These are phyloP conservation scores for Sebastes matsubarae DNA, from an alignment of 2,797 vertebrate species.

Conservation along the genomic window DNA sequence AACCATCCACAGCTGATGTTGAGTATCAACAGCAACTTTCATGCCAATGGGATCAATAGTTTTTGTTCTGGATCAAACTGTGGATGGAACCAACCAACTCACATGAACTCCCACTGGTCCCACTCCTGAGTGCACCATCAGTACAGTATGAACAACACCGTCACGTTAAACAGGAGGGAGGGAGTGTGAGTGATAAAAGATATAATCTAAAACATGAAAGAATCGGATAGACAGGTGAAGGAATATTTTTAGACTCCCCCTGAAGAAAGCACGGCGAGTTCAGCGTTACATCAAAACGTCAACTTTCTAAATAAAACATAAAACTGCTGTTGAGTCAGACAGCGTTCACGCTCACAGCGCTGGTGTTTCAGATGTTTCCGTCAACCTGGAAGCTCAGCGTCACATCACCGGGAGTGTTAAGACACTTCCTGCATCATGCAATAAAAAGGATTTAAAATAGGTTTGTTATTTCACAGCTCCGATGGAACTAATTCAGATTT, in stretches of 20 bases:
- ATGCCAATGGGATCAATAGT: too few relatives aligned
- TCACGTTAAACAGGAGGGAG: background rate
- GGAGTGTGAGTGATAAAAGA: background rate
- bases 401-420: conserved; percentile 5
- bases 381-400: background rate
- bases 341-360: background rate
- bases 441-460: background rate
- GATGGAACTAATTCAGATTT: background rate
- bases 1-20: too few relatives aligned
- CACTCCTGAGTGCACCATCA: background rate
- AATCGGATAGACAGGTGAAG: background rate
- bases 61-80: background rate
- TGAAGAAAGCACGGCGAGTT: background rate
- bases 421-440: background rate
- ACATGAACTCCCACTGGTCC: background rate
- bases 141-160: background rate
- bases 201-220: background rate
- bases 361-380: background rate
- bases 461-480: conserved; percentile 7
- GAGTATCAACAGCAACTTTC: too few relatives aligned
- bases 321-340: background rate
- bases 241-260: conserved; percentile 30
- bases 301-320: conserved; percentile 13
- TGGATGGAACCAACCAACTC: background rate
- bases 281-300: background rate